phyloP scores from a whole-genome alignment of 2,888 invertebrate species.

The Horisme vitalbata region DNA sequence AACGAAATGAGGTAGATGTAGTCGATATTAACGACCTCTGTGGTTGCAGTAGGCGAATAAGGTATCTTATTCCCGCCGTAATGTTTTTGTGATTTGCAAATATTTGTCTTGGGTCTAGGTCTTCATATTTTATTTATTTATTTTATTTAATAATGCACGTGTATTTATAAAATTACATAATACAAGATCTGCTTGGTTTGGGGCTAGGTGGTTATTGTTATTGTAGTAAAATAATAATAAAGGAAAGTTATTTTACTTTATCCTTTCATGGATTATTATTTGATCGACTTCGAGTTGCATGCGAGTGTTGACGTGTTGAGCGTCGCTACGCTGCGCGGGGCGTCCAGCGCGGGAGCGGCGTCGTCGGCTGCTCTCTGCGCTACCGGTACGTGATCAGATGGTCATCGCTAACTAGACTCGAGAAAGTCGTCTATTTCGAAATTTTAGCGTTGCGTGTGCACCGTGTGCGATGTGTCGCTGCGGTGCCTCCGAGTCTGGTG shows the following conservation, averaged over 20 bases:
- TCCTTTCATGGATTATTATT: background rate
- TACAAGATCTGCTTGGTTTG: too few species aligned
- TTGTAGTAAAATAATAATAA: too few species aligned
- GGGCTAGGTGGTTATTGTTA: too few species aligned
- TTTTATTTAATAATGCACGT: too few species aligned
- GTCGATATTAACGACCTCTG: too few species aligned
- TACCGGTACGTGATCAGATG: constrained; percentile 57
- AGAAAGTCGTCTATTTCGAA: constrained; percentile 79
- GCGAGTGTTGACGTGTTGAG: constrained; percentile 17
- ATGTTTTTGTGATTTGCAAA: too few species aligned
- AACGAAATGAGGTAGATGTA: too few species aligned
- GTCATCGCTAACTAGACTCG: constrained; percentile 67
- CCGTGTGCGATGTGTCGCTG: constrained; percentile 71
- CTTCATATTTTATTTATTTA: too few species aligned
- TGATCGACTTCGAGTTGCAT: background rate
- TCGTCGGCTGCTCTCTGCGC: constrained; percentile 48
- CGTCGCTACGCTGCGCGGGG: constrained; percentile 10
- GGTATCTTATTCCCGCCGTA: too few species aligned
- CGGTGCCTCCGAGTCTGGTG: constrained; percentile 78
- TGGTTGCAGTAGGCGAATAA: too few species aligned
- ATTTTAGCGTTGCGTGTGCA: constrained; percentile 74
- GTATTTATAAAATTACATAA: too few species aligned
- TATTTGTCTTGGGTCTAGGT: too few species aligned
- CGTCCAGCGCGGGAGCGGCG: constrained; percentile 35
- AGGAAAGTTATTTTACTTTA: background rate